Percentiles rank a stretch among this genome's conserved stretches.
These are phyloP conservation scores for Choloepus hoffmanni DNA, from an alignment of 2,113 vertebrate genomes.

Conservation along the genomic window DNA sequence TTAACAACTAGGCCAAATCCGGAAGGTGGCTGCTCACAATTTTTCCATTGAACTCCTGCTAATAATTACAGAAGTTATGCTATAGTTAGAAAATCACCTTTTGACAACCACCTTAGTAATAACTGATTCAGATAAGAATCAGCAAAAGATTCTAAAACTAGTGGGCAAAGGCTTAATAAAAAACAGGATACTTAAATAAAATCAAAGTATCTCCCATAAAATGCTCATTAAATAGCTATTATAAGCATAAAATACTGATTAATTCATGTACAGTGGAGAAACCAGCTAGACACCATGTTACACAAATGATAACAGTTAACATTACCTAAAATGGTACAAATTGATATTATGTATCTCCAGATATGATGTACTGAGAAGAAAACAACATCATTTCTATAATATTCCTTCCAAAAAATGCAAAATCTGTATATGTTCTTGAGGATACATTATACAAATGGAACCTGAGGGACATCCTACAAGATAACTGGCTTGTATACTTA, in stretches of 20 bases:
- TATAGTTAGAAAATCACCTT: background rate
- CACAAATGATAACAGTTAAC: background rate
- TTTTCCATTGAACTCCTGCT: background rate
- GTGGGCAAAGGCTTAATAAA: background rate
- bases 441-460: slow-evolving; percentile 27
- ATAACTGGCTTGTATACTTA: background rate
- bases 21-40: too few species aligned
- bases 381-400: background rate
- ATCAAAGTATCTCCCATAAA: background rate
- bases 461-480: background rate
- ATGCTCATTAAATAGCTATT: background rate
- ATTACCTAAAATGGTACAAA: background rate
- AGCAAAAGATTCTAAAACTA: background rate
- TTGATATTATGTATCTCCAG: background rate
- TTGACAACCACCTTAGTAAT: background rate
- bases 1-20: too few species aligned
- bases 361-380: background rate
- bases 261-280: background rate
- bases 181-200: background rate
- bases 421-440: background rate
- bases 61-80: background rate
- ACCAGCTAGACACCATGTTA: background rate
- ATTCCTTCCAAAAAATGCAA: background rate
- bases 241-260: background rate
- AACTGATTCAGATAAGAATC: slow-evolving; percentile 11